Evolutionary conservation across 2,888 invertebrate genomes (phyloP).

Genomic region (Drosophila putrida): DNA sequence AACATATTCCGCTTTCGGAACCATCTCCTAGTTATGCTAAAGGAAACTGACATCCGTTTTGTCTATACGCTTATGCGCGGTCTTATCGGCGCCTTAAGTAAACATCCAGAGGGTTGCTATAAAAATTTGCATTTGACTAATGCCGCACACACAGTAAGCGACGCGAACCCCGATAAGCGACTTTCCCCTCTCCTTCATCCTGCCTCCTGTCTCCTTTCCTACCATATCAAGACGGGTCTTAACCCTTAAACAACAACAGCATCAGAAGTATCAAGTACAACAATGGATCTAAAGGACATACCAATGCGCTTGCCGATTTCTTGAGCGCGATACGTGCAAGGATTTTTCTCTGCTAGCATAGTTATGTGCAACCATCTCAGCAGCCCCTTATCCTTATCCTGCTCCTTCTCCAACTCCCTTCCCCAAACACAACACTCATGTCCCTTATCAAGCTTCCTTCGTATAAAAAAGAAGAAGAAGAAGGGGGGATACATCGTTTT

Average conservation of each 20-base stretch:
- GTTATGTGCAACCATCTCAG: slow-evolving; percentile 31
- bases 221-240: slow-evolving; percentile 36
- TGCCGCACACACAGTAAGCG: slow-evolving; percentile 51
- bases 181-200: not conserved
- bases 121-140: slow-evolving; percentile 81
- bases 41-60: slow-evolving; percentile 50
- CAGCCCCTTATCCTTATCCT: not conserved
- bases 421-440: slow-evolving; percentile 19
- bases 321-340: slow-evolving; percentile 78
- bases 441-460: slow-evolving; percentile 38
- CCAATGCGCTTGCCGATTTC: slow-evolving; percentile 80
- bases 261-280: slow-evolving; percentile 24
- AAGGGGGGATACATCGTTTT: slow-evolving; percentile 61
- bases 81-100: slow-evolving; percentile 74
- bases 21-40: slow-evolving; percentile 3
- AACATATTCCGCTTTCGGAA: slow-evolving; percentile 2
- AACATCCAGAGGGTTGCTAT: slow-evolving; percentile 72
- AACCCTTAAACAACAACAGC: slow-evolving; percentile 57
- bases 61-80: slow-evolving; percentile 65
- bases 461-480: slow-evolving; percentile 21
- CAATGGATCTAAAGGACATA: slow-evolving; percentile 58
- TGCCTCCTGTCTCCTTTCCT: not conserved
- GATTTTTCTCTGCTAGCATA: slow-evolving; percentile 58
- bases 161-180: slow-evolving; percentile 42
- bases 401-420: not conserved